These are phyloP conservation scores for Bombus huntii DNA, from an alignment of 1,140 invertebrate species.

Conservation along the genomic window DNA sequence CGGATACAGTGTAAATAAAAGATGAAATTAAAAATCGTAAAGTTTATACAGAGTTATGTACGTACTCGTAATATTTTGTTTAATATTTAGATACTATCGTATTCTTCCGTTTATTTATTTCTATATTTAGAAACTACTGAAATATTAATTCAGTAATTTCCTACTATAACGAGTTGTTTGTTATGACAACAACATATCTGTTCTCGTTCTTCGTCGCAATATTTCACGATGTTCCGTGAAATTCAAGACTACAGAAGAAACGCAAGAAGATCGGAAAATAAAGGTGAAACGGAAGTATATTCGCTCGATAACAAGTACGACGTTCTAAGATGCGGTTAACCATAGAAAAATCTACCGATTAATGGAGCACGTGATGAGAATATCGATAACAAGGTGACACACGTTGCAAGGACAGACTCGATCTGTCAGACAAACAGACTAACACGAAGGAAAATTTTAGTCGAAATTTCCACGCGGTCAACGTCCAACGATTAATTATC, in stretches of 20 bases:
- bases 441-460: neutral
- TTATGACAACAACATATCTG: neutral
- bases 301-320: neutral
- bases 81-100: neutral
- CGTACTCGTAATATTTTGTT: too few relatives aligned
- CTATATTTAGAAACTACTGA: too few relatives aligned
- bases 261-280: neutral
- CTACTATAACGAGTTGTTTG: too few relatives aligned
- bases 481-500: neutral
- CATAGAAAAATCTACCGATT: slow-evolving; percentile 40
- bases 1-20: too few relatives aligned
- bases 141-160: too few relatives aligned
- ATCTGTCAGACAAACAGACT: neutral
- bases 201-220: neutral
- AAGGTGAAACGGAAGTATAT: neutral
- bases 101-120: neutral
- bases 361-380: slow-evolving; percentile 18
- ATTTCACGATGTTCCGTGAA: neutral
- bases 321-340: slow-evolving; percentile 44
- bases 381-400: slow-evolving; percentile 51
- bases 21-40: too few relatives aligned
- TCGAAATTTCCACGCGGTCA: neutral
- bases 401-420: neutral
- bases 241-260: neutral
- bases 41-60: too few relatives aligned